Base-by-base conservation (phyloP, 53 echinoderm and acorn worm species). In the Apostichopus leukothele region DNA sequence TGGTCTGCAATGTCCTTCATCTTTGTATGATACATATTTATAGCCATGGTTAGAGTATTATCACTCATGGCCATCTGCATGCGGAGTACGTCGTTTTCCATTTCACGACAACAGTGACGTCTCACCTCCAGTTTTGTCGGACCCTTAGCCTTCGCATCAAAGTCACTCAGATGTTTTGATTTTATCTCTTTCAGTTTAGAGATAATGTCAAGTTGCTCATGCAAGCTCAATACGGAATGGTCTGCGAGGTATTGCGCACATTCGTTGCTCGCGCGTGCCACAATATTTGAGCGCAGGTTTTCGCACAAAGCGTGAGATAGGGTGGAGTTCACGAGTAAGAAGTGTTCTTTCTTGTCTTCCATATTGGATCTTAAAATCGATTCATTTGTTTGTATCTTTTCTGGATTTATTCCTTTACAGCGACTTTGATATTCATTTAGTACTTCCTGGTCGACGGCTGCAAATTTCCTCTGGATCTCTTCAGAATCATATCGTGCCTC, bases 321-420 rank as follows among this genome's bases (percentile, higher is more conserved):
- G 63, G 63, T 63, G 11, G 13, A 16, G 20, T 71, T 71, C 6
- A 71, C 71, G 6, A 6, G n/a, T 71, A 71, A 71, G 18, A 13
- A 71, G 71, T 71, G 71, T 71, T 71, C 16, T 71, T 71, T 71
- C 71, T 71, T 71, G 14, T 71, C 71, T n/a, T 71, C 71, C 71
- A 71, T 71, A 14, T 19, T 71, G 71, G 71, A 18, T 71, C 71
- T 71, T n/a, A 71, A 19, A 6, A 71, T 6, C 20, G 18, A 16
- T 71, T 71, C 71, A 19, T 71, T 71, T 71, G 13, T 14, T 71
- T 71, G 71, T 18, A 71, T 19, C 71, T 16, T 71, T 0, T 71
- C 71, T n/a, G 71, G 71, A 71, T 71, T 71, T 18, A 71, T 71
- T 71, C 71, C 18, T 18, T n/a, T 71, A 71, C 71, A 71, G n/a